phyloP scores from a whole-genome alignment of 2,888 invertebrate species.

The Lamellibrachia satsuma region DNA sequence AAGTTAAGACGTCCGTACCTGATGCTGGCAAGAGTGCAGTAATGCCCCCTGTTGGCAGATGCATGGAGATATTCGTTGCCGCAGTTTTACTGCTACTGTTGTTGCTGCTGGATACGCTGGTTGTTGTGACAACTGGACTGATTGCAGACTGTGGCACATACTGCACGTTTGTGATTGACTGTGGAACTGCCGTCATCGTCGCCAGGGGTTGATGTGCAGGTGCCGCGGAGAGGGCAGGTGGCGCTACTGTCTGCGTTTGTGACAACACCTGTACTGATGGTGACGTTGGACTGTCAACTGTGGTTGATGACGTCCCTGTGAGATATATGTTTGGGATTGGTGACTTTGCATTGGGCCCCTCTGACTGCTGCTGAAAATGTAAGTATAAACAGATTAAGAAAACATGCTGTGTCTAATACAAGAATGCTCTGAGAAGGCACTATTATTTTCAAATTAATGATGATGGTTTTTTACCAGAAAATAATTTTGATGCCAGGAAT shows the following conservation, averaged over 20 bases:
- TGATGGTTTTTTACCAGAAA: not conserved
- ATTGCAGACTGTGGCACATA: conserved; percentile 17
- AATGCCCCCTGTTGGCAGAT: conserved; percentile 41
- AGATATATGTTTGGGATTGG: conserved; percentile 2
- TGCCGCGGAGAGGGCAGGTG: conserved; percentile 26
- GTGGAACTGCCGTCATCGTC: not conserved
- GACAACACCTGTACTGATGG: conserved; percentile 20
- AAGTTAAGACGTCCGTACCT: conserved; percentile 25
- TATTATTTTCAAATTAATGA: not conserved
- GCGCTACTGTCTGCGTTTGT: conserved; percentile 25
- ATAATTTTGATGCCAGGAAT: not conserved
- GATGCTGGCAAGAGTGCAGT: conserved; percentile 28
- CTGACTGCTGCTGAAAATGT: not conserved
- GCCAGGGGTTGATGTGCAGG: not conserved
- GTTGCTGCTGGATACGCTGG: not conserved
- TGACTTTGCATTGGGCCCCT: not conserved
- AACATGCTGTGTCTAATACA: not conserved
- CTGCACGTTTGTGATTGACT: conserved; percentile 5
- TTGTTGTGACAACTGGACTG: conserved; percentile 18
- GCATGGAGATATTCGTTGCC: conserved; percentile 41
- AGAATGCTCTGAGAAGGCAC: not conserved
- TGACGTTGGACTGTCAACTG: conserved; percentile 14
- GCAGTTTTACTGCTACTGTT: conserved; percentile 29
- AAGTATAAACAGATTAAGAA: not conserved
- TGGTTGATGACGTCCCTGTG: not conserved